Conservation (phyloP, 2,888 invertebrate genomes). For the Campoplex capitator region DNA sequence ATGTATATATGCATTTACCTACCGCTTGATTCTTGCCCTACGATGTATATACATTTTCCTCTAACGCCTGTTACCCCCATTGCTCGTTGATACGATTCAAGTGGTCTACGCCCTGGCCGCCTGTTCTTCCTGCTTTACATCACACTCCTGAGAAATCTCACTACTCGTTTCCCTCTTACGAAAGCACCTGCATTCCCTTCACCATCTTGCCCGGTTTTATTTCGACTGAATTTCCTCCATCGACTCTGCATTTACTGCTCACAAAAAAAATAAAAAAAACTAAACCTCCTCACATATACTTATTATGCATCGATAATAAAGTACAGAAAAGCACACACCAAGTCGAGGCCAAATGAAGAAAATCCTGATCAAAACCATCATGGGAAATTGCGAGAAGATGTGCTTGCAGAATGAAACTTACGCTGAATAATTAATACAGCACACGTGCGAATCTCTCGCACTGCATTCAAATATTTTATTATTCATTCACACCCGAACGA, state of each 20-base stretch:
- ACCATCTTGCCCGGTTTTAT: conserved; percentile 27
- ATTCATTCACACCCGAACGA: background rate
- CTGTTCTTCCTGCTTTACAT: conserved; percentile 46
- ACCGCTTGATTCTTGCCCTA: conserved; percentile 40
- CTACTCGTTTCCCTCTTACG: conserved; percentile 25
- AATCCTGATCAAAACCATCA: background rate
- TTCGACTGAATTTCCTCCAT: conserved; percentile 48
- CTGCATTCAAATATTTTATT: background rate
- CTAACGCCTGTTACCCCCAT: conserved; percentile 49
- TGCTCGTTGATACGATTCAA: conserved; percentile 54
- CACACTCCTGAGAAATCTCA: conserved; percentile 27
- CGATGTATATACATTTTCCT: conserved; percentile 39
- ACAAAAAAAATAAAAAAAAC: background rate
- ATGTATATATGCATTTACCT: background rate
- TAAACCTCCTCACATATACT: background rate
- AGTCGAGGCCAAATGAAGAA: background rate
- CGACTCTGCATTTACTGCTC: background rate
- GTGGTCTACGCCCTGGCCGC: conserved; percentile 35
- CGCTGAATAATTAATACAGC: too few relatives aligned
- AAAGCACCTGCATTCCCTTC: conserved; percentile 22
- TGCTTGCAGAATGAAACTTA: too few relatives aligned
- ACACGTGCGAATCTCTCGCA: background rate
- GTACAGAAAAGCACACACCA: background rate
- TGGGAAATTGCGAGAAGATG: background rate
- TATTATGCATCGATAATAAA: conserved; percentile 22